Base-by-base conservation (phyloP, 1,140 invertebrate species). In the Atta texana region DNA sequence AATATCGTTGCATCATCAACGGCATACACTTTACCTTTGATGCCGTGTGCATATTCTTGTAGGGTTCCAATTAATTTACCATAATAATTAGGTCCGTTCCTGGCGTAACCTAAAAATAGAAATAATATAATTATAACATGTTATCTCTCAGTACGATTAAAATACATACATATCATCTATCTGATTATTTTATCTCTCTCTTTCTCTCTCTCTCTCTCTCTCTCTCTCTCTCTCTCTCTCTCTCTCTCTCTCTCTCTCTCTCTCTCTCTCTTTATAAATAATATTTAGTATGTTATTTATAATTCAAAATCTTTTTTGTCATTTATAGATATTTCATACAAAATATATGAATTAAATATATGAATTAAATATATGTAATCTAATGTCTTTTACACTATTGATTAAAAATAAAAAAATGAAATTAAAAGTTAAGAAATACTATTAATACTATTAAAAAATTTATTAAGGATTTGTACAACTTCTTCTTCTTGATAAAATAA, bases 1-100 rank as follows among this genome's bases (percentile, higher is more conserved):
- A 98, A 98, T 77, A 99, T 96, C 24, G 98, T 98, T 88, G 96
- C 97, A 91, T 99, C 98, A 92, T 98, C 98, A 2, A 98, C 97
- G 0, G 97, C 98, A 94, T 98, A 98, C 8, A 97, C 97, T 1
- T 96, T 96, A 3, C 98, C 98, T 57, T 95, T 95, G 61, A 98
- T 97, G 49, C 96, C 96, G 88, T 98, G 98, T 0, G 97, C 97
- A 92, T 97, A 97, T 68, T 96, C 96, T 28, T 95, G 96, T 31
- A 96, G 97, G 61, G 92, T 94, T 86, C 98, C 98, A 39, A 98
- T 97, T 18, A 96, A 94, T 57, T 97, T 96, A 12, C 98, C 98
- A 91, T 97, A 98, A 93, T 98, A 97, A 12, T 97, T 96, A 6
- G 95, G 95, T 61, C 96, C 95, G 80, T 93, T 94, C 68, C 89